Evolutionary conservation across 2,797 vertebrate genomes (phyloP).

Genomic region (Gallinago nigripennis): DNA sequence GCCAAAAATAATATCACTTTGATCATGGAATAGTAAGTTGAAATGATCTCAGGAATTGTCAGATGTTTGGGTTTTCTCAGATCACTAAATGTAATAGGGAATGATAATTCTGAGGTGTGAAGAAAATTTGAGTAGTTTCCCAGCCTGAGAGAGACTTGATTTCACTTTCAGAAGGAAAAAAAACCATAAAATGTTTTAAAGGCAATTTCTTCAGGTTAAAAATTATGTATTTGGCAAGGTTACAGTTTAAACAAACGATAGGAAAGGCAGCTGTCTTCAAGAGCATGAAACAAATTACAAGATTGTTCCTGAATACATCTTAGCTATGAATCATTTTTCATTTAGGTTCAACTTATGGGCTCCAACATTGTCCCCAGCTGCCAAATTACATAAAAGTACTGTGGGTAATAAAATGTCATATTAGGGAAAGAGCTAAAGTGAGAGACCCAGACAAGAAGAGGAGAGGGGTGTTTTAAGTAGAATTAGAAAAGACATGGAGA

Average conservation of each 20-base stretch:
- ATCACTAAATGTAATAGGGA: not conserved
- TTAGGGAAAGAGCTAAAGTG: not conserved
- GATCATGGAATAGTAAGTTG: conserved; percentile 89
- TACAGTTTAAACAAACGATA: not conserved
- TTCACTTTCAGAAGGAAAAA: not conserved
- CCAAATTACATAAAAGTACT: not conserved
- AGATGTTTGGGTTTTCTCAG: not conserved
- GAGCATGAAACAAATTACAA: not conserved
- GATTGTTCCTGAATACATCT: not conserved
- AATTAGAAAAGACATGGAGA: not conserved
- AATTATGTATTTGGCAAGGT: not conserved
- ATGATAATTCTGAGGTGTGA: not conserved
- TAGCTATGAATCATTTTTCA: not conserved
- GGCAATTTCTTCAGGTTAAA: not conserved
- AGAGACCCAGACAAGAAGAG: not conserved
- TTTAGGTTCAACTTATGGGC: not conserved
- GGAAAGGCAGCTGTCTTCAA: not conserved
- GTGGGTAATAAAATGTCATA: not conserved
- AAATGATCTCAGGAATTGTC: not conserved
- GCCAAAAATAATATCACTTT: conserved; percentile 83
- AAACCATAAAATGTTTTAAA: not conserved
- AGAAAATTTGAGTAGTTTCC: not conserved
- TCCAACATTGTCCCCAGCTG: not conserved
- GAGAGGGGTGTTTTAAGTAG: not conserved
- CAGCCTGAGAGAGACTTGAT: not conserved